Percentiles rank a stretch among this genome's conserved stretches.
Conservation (phyloP, 2,888 invertebrate genomes). For the Ellobium chinense region DNA sequence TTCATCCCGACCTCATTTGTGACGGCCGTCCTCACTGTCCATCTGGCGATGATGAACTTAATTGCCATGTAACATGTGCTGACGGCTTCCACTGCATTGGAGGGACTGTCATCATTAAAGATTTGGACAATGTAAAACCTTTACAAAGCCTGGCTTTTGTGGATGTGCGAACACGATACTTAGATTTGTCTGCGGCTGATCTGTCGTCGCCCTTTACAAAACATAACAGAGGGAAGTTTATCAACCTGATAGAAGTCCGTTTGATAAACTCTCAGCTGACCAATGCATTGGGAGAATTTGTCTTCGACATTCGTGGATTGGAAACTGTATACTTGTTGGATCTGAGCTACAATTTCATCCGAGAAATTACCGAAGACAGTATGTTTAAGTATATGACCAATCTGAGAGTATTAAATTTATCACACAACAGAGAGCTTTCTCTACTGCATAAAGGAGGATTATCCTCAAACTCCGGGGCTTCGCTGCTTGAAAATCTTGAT, state of each 20-base stretch:
- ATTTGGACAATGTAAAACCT: background rate
- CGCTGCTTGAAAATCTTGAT: background rate
- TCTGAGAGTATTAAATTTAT: background rate
- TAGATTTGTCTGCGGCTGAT: background rate
- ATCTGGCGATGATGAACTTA: conserved; percentile 30
- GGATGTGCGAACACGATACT: background rate
- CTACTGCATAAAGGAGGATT: too few relatives aligned
- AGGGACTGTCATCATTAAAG: background rate
- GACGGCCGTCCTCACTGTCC: conserved; percentile 16
- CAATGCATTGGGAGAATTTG: too few relatives aligned
- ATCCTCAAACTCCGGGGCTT: background rate
- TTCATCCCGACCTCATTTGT: conserved; percentile 23
- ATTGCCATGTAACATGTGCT: conserved; percentile 2
- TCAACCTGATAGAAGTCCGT: background rate
- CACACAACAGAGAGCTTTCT: background rate
- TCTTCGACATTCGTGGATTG: too few relatives aligned
- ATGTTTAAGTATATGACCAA: background rate
- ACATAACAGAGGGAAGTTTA: too few relatives aligned
- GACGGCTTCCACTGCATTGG: conserved; percentile 7
- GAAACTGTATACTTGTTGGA: background rate
- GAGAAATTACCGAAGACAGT: background rate
- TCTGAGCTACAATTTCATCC: background rate
- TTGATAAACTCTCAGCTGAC: background rate
- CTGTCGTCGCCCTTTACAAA: background rate
- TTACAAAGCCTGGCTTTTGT: background rate